phyloP scores from a whole-genome alignment of 2,113 vertebrate species.

The Malurus cyaneus region DNA sequence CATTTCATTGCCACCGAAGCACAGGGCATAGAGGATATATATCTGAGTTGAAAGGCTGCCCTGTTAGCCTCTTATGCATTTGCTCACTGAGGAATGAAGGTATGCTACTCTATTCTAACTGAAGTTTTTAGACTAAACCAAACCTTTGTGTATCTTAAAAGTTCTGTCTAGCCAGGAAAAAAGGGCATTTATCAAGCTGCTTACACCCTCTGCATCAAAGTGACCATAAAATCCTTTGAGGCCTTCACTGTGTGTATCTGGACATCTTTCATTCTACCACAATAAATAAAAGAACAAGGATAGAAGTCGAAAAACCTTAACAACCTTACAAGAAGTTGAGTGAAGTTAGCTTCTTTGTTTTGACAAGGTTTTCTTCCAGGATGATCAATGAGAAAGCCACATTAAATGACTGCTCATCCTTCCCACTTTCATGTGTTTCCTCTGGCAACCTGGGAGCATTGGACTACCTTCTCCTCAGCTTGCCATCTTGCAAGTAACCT shows the following conservation, averaged over 20 bases:
- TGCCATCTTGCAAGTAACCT: neutral
- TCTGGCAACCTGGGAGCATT: neutral
- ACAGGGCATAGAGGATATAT: neutral
- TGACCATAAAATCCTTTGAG: neutral
- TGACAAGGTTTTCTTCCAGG: neutral
- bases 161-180: neutral
- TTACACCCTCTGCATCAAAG: neutral
- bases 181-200: neutral
- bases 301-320: neutral
- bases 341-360: neutral
- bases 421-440: neutral
- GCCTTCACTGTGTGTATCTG: neutral
- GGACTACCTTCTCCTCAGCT: neutral
- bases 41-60: neutral
- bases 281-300: neutral
- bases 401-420: neutral
- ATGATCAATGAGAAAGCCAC: neutral
- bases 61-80: neutral
- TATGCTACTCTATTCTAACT: neutral
- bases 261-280: neutral
- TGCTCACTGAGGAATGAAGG: neutral
- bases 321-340: neutral
- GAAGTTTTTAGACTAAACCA: neutral
- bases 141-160: neutral
- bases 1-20: neutral